These are phyloP conservation scores for Aleiodes leptofemur DNA, from an alignment of 2,888 invertebrate species.

Conservation along the genomic window DNA sequence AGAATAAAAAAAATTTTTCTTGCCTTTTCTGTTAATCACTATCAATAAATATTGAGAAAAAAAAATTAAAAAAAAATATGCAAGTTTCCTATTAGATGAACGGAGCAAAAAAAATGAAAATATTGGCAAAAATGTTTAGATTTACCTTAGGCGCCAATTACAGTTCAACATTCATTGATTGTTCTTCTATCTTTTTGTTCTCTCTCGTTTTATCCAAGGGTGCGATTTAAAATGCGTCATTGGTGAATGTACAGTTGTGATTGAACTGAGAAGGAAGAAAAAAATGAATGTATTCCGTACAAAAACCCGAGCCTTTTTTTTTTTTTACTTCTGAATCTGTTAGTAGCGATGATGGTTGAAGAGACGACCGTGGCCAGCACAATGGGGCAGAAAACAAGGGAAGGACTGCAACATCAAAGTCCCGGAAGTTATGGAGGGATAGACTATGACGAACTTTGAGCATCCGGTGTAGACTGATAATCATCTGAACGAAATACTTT, in stretches of 20 bases:
- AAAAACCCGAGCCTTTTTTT: conserved; percentile 33
- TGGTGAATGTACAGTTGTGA: conserved; percentile 37
- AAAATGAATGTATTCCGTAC: conserved; percentile 16
- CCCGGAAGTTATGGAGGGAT: conserved; percentile 72
- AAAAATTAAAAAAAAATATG: no score
- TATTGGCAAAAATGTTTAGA: conserved; percentile 25
- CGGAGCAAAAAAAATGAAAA: conserved; percentile 20
- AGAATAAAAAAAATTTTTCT: no score
- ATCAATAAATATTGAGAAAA: no score
- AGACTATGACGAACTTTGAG: conserved; percentile 59
- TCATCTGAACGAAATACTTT: conserved; percentile 75
- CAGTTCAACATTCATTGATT: conserved; percentile 47
- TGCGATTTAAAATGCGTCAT: conserved; percentile 47
- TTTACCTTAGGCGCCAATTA: conserved; percentile 55
- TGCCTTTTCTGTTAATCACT: no score
- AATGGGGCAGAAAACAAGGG: conserved; percentile 74
- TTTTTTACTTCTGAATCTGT: conserved; percentile 39
- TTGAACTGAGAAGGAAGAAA: conserved; percentile 32
- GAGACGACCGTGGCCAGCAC: conserved; percentile 57
- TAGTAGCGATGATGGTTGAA: conserved; percentile 42
- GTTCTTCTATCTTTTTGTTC: conserved; percentile 25
- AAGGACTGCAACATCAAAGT: conserved; percentile 73
- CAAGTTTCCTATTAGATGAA: no score
- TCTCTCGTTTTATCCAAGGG: conserved; percentile 48
- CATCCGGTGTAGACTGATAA: conserved; percentile 75